These are phyloP conservation scores for Corythoichthys intestinalis DNA, from an alignment of 2,113 vertebrate species.

Conservation along the genomic window DNA sequence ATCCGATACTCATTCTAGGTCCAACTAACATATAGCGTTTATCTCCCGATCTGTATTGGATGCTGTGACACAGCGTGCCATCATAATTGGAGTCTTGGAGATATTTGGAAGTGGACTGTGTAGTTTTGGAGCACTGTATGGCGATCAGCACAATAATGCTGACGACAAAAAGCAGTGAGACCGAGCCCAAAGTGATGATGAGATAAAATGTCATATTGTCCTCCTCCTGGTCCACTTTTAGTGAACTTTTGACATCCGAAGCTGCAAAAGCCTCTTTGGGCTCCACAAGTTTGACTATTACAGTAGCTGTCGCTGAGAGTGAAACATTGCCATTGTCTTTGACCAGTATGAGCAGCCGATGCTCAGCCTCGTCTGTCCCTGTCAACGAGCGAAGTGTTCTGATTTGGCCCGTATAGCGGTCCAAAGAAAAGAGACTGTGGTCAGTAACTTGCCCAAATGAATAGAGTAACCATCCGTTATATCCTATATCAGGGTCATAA, in stretches of 20 bases:
- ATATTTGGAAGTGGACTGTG: slow-evolving; percentile 42
- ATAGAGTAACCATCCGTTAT: too few relatives aligned
- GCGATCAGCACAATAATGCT: slow-evolving; percentile 45
- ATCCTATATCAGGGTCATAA: too few relatives aligned
- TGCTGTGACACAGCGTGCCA: slow-evolving; percentile 49
- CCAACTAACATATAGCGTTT: slow-evolving; percentile 31
- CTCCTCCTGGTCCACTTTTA: slow-evolving; percentile 10
- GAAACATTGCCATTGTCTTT: slow-evolving; percentile 11
- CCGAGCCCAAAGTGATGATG: slow-evolving; percentile 44
- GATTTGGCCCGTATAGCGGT: too few relatives aligned
- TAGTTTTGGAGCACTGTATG: slow-evolving; percentile 40
- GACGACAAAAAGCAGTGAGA: slow-evolving; percentile 42
- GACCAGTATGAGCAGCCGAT: too few relatives aligned
- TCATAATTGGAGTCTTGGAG: slow-evolving; percentile 50
- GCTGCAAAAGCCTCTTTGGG: slow-evolving; percentile 61
- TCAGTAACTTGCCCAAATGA: too few relatives aligned
- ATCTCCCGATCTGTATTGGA: slow-evolving; percentile 35
- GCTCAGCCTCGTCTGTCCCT: too few relatives aligned
- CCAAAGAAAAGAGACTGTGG: too few relatives aligned
- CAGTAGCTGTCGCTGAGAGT: slow-evolving; percentile 61
- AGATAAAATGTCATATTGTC: slow-evolving; percentile 33
- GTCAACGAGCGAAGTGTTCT: too few relatives aligned
- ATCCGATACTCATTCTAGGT: slow-evolving; percentile 43
- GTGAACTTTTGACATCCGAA: slow-evolving; percentile 41
- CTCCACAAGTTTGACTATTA: slow-evolving; percentile 51